Evolutionary conservation across 2,797 vertebrate species (phyloP).

Genomic region (Loriculus beryllinus): DNA sequence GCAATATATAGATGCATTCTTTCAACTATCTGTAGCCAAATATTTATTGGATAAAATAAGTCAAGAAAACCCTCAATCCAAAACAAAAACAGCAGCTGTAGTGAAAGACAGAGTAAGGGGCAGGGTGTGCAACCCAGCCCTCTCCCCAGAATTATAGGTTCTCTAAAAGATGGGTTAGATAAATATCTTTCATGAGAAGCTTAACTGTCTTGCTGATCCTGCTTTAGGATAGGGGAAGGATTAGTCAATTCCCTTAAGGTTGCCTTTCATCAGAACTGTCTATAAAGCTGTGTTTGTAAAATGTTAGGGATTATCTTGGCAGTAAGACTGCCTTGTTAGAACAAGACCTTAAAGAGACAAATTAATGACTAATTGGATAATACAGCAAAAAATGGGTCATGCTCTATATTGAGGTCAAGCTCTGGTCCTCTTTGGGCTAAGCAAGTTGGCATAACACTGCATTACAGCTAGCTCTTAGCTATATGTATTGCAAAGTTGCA

Average conservation of each 20-base stretch:
- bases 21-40: background rate
- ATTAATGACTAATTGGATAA: conserved; percentile 56
- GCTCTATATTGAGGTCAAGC: background rate
- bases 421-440: background rate
- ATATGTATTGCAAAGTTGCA: background rate
- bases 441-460: background rate
- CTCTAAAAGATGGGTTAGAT: conserved; percentile 27
- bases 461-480: background rate
- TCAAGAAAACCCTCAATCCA: background rate
- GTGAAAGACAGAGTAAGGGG: background rate
- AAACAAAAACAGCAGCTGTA: background rate
- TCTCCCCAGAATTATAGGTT: background rate
- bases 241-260: conserved; percentile 31
- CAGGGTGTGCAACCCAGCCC: background rate
- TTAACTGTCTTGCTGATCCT: conserved; percentile 55
- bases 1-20: background rate
- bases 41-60: background rate
- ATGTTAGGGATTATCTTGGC: conserved; percentile 54
- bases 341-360: conserved; percentile 44
- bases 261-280: conserved; percentile 49
- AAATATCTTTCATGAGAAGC: conserved; percentile 48
- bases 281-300: conserved; percentile 48
- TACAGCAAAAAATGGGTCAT: background rate
- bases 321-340: conserved; percentile 47
- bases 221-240: conserved; percentile 19